A percentile compares a stretch with the other conserved stretches of the same genome.
phyloP scores from a whole-genome alignment of 2,888 invertebrate species.

The Dryadula phaetusa region DNA sequence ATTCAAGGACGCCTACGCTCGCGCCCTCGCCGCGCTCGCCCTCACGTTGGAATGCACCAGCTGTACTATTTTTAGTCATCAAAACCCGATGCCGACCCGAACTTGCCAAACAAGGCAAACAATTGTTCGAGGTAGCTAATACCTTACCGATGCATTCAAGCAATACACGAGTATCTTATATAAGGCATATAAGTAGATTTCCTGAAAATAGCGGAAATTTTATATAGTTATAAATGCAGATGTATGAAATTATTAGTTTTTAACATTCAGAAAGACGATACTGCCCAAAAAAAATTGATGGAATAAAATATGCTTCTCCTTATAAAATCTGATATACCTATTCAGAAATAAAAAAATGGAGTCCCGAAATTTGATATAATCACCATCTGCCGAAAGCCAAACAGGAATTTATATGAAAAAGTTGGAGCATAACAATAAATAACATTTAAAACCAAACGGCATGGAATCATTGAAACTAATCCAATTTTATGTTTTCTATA shows the following conservation, averaged over 20 bases:
- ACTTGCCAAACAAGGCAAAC: slow-evolving; percentile 58
- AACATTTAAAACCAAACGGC: slow-evolving; percentile 61
- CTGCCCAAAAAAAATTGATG: neutral
- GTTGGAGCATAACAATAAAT: slow-evolving; percentile 61
- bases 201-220: neutral
- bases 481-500: slow-evolving; percentile 47
- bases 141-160: slow-evolving; percentile 14
- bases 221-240: neutral
- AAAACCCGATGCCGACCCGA: slow-evolving; percentile 68
- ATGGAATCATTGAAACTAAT: slow-evolving; percentile 54
- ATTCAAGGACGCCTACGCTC: slow-evolving; percentile 67
- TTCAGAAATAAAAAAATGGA: slow-evolving; percentile 38
- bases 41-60: slow-evolving; percentile 64
- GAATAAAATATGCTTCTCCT: slow-evolving; percentile 18
- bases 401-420: slow-evolving; percentile 65
- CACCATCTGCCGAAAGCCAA: slow-evolving; percentile 64
- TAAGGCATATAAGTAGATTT: neutral
- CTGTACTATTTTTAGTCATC: slow-evolving; percentile 79
- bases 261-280: neutral
- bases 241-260: neutral
- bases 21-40: slow-evolving; percentile 44
- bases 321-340: slow-evolving; percentile 22
- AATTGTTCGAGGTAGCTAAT: slow-evolving; percentile 54
- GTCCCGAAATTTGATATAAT: slow-evolving; percentile 67
- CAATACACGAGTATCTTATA: neutral